Evolutionary conservation across 2,113 vertebrate genomes (phyloP), one percentile per base, ranked within the genome.

Genomic region (Merops nubicus): DNA sequence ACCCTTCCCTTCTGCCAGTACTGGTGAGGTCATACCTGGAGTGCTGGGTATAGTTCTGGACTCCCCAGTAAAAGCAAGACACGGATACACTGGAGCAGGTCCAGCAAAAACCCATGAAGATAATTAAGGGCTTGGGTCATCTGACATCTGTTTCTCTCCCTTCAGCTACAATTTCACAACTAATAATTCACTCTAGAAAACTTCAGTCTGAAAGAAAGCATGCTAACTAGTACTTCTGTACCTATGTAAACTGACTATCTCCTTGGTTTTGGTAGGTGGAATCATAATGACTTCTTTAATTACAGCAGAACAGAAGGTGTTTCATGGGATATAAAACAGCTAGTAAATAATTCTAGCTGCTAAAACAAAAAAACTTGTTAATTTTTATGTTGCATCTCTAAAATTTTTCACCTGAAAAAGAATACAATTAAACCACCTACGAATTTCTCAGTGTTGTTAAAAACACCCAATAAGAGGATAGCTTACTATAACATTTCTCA

Each of bases 401-500:
- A 53, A 4, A 53, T 53, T 79, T 85, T 88, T 64, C 38, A n/a
- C 22, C 23, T 54, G 51, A 72, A 91, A 91, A 85, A 81, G 38
- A 77, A 50, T 51, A 50, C 29, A 73, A 78, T 67, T 67, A 63
- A 90, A 74, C 6, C 28, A 73, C 6, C 9, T 42, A 38, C 31
- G 3, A 83, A 78, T 65, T 86, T 76, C 9, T 73, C 18, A 0
- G 2, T 64, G 25, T 64, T 91, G n/a, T n/a, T 74, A 87, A 77
- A 87, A 91, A 22, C 0, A 1, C 0, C 0, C 3, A 47, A 34
- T 47, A 68, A 21, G 6, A 77, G 25, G 45, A 81, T 2, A 93
- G 18, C 3, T 74, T 56, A 64, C 50, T 59, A 68, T 13, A 19
- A 8, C 31, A 57, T 25, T 72, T 89, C 54, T 74, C 31, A 51